These are phyloP conservation scores for Empis livida DNA, from an alignment of 2,888 invertebrate species.

Conservation along the genomic window DNA sequence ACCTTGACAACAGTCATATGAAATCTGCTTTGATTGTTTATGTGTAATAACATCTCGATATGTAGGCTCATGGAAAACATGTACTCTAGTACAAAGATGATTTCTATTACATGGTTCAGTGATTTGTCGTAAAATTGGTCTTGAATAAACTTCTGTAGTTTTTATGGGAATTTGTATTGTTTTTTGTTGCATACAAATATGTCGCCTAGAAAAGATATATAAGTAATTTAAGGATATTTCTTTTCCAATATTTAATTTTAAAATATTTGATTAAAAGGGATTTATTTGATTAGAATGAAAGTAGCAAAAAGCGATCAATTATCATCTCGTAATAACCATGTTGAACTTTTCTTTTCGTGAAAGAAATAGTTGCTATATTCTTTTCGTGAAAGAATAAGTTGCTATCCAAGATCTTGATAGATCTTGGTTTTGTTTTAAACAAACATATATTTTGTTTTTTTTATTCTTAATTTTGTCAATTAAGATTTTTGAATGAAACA, in stretches of 20 bases:
- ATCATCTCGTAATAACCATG: neutral
- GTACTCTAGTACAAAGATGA: conserved; percentile 42
- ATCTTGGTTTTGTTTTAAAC: no score
- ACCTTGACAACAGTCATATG: conserved; percentile 46
- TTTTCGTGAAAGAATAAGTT: no score
- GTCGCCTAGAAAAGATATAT: no score
- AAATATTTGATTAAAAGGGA: no score
- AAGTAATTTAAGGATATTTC: no score
- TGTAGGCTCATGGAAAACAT: conserved; percentile 41
- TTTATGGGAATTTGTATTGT: conserved; percentile 39
- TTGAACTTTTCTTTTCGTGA: neutral
- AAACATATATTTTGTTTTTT: no score
- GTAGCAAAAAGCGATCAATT: conserved; percentile 3
- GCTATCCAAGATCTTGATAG: no score
- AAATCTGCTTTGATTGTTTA: conserved; percentile 37
- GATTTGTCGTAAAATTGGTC: conserved; percentile 41
- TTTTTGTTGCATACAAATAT: conserved; percentile 40
- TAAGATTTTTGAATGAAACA: no score
- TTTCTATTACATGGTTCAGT: conserved; percentile 38
- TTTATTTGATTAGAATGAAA: no score
- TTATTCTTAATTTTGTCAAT: neutral
- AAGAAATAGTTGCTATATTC: no score
- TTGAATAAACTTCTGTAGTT: conserved; percentile 39
- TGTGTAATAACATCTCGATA: conserved; percentile 39
- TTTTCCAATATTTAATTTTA: no score